Evolutionary conservation across 2,113 vertebrate genomes (phyloP).

Genomic region (Corythornis cristatus): DNA sequence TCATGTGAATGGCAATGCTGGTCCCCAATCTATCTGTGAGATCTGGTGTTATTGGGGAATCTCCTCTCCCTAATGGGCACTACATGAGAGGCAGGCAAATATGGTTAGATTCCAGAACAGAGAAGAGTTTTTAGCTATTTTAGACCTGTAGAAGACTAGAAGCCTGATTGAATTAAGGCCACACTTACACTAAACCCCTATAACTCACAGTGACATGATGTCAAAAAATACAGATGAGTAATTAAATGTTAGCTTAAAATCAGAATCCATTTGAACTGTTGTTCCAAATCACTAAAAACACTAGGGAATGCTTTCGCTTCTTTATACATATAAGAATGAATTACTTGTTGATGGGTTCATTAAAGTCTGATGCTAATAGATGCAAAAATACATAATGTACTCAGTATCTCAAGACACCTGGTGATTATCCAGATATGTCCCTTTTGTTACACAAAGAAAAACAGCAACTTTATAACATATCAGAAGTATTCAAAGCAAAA

Average conservation of each 20-base stretch:
- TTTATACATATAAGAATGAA: not conserved
- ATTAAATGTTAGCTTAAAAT: not conserved
- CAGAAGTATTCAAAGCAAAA: constrained; percentile 43
- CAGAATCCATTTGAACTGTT: not conserved
- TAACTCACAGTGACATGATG: not conserved
- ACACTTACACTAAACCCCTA: not conserved
- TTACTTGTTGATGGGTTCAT: constrained; percentile 45
- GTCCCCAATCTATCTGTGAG: not conserved
- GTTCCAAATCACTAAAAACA: not conserved
- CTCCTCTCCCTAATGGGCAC: constrained; percentile 21
- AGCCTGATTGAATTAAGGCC: not conserved
- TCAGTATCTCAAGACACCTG: constrained; percentile 39
- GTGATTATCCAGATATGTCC: constrained; percentile 31
- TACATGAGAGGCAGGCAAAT: not conserved
- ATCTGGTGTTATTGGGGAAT: constrained; percentile 1
- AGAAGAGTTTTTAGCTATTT: not conserved
- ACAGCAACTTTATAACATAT: constrained; percentile 18
- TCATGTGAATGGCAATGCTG: not conserved
- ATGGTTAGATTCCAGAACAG: not conserved
- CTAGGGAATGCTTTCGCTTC: not conserved
- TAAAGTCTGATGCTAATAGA: constrained; percentile 59
- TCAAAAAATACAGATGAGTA: not conserved
- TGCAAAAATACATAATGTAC: constrained; percentile 39
- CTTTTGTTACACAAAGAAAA: constrained; percentile 61
- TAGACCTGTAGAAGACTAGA: not conserved